Percentiles rank a stretch among this genome's conserved stretches.
phyloP scores from a whole-genome alignment of 2,888 invertebrate genomes.

The Campopleginae sp. region DNA sequence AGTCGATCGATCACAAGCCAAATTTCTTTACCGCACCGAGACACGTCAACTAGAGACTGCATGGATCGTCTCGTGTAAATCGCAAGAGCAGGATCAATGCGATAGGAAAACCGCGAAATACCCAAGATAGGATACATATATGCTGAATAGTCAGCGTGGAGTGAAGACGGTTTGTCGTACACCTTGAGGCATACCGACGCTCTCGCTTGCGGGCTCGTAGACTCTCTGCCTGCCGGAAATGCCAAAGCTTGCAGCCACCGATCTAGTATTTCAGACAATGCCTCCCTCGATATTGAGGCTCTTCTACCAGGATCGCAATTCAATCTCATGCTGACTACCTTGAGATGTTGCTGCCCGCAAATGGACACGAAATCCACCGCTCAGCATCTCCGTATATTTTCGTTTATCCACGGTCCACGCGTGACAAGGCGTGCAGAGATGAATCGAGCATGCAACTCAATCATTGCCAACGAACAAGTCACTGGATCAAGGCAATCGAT shows the following conservation, averaged over 20 bases:
- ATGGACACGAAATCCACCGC: conserved; percentile 60
- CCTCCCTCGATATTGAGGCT: conserved; percentile 70
- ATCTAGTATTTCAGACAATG: conserved; percentile 78
- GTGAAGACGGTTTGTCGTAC: conserved; percentile 65
- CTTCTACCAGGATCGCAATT: conserved; percentile 2
- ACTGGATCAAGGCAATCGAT: no score
- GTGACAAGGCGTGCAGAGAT: no score
- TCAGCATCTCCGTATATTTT: conserved; percentile 26
- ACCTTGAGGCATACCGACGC: conserved; percentile 78
- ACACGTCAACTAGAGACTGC: neutral
- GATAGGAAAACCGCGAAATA: conserved; percentile 47
- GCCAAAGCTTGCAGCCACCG: conserved; percentile 75
- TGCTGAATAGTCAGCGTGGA: conserved; percentile 55
- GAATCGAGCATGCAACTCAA: no score
- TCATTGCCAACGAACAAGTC: no score
- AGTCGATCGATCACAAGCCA: neutral
- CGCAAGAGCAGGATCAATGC: conserved; percentile 32
- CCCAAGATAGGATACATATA: neutral
- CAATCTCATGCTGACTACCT: conserved; percentile 37
- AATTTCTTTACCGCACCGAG: neutral
- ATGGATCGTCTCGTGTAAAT: conserved; percentile 31
- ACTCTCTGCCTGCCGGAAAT: conserved; percentile 75
- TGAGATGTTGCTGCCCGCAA: conserved; percentile 54
- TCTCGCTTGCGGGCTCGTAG: conserved; percentile 67
- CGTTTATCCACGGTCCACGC: neutral